A percentile compares a stretch with the other conserved stretches of the same genome.
These are phyloP conservation scores for Macrocentrus cingulum DNA, from an alignment of 1,140 invertebrate species.

Conservation along the genomic window DNA sequence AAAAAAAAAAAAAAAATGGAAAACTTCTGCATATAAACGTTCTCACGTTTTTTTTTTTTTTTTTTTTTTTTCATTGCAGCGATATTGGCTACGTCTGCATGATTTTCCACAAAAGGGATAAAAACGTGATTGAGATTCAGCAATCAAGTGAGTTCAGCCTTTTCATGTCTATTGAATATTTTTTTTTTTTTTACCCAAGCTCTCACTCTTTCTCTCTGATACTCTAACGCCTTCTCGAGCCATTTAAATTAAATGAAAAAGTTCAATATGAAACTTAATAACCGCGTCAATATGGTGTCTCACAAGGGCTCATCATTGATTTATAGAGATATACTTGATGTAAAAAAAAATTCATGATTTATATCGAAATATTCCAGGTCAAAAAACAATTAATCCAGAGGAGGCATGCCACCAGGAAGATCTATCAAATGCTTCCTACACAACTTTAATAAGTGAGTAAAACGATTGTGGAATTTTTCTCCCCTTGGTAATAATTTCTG, in stretches of 20 bases:
- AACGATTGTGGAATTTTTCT: constrained; percentile 14
- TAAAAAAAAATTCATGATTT: neutral
- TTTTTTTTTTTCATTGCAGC: constrained; percentile 52
- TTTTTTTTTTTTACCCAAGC: no score
- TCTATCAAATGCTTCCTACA: constrained; percentile 69
- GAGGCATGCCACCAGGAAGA: constrained; percentile 63
- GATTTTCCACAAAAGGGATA: constrained; percentile 62
- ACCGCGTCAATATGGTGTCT: no score
- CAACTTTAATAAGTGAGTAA: constrained; percentile 83
- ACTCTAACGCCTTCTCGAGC: neutral
- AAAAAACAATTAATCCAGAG: constrained; percentile 61
- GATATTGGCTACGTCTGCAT: constrained; percentile 66
- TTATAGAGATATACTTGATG: no score
- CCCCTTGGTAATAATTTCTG: constrained; percentile 28
- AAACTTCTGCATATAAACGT: neutral
- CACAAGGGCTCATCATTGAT: no score
- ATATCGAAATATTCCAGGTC: constrained; percentile 35
- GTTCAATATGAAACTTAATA: no score
- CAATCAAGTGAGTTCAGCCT: constrained; percentile 54
- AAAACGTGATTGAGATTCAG: constrained; percentile 64
- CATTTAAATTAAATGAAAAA: no score
- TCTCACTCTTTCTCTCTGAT: neutral
- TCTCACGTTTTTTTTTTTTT: constrained; percentile 12
- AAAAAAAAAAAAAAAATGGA: neutral
- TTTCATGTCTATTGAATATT: constrained; percentile 4